A percentile compares a stretch with the other conserved stretches of the same genome.
These are phyloP conservation scores for Spisula subtruncata DNA, from an alignment of 2,888 invertebrate species.

Conservation along the genomic window DNA sequence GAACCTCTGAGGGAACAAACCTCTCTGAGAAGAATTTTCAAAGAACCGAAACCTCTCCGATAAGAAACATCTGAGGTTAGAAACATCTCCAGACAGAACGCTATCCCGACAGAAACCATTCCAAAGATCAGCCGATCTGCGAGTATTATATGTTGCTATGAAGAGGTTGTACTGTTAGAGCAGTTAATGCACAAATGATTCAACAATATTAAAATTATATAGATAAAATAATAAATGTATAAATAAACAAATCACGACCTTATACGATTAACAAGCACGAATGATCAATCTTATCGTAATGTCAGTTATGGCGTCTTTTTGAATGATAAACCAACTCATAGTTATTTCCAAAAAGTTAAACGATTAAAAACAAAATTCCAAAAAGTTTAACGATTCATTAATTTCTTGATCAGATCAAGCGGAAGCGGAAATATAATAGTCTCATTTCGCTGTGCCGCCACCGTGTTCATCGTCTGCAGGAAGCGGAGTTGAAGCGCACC, in stretches of 20 bases:
- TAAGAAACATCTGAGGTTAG: no score
- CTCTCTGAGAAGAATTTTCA: no score
- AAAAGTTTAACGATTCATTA: background rate
- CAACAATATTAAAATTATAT: no score
- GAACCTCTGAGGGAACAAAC: no score
- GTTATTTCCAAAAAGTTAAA: background rate
- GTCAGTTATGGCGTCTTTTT: background rate
- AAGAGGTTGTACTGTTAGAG: no score
- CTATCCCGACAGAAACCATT: no score
- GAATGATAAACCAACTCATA: background rate
- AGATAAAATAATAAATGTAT: background rate
- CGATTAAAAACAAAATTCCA: no score
- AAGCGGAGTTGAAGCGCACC: constrained; percentile 92
- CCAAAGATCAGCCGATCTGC: no score
- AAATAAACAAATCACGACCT: background rate
- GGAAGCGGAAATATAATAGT: constrained; percentile 87
- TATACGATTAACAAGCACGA: background rate
- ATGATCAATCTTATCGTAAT: background rate
- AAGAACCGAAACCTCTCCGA: no score
- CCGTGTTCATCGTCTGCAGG: constrained; percentile 86
- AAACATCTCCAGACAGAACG: no score
- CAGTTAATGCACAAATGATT: no score
- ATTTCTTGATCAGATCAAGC: constrained; percentile 75
- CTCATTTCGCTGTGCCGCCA: constrained; percentile 86
- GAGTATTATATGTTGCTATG: no score